Evolutionary conservation across 2,888 invertebrate genomes (phyloP).

Genomic region (Drosophila niveifrons): DNA sequence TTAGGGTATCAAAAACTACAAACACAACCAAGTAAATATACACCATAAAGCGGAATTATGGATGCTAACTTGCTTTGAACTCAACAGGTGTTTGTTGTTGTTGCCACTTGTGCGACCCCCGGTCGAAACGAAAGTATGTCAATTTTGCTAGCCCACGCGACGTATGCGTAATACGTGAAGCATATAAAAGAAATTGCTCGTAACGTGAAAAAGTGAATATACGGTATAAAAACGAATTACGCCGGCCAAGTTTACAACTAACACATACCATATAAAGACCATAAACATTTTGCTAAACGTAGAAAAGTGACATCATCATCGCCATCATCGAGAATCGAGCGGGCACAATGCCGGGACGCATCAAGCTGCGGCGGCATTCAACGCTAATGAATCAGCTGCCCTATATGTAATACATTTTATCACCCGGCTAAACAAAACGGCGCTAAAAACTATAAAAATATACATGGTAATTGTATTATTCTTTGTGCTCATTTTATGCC

Average conservation of each 20-base stretch:
- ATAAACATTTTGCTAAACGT: conserved; percentile 3
- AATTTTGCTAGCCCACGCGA: conserved; percentile 57
- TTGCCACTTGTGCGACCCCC: conserved; percentile 19
- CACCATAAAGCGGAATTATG: conserved; percentile 4
- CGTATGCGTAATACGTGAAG: conserved; percentile 62
- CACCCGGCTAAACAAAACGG: conserved; percentile 14
- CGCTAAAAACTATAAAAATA: conserved; percentile 23
- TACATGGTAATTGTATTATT: not conserved
- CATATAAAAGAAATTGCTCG: conserved; percentile 54
- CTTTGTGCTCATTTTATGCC: not conserved
- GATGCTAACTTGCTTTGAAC: conserved; percentile 7
- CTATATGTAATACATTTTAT: conserved; percentile 8
- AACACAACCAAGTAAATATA: conserved; percentile 10
- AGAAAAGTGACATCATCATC: conserved; percentile 47
- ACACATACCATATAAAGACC: not conserved
- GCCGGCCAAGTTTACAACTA: conserved; percentile 24
- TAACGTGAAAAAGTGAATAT: conserved; percentile 38
- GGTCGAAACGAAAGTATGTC: conserved; percentile 54
- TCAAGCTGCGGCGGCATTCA: conserved; percentile 14
- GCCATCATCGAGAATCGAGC: not conserved
- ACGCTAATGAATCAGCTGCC: conserved; percentile 71
- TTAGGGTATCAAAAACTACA: not conserved
- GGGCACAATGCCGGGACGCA: conserved; percentile 13
- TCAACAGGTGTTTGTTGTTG: conserved; percentile 31
- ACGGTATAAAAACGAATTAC: conserved; percentile 4